A percentile compares a stretch with the other conserved stretches of the same genome.
Conservation (phyloP, 2,888 invertebrate species). For the Temnothorax ravouxi region DNA sequence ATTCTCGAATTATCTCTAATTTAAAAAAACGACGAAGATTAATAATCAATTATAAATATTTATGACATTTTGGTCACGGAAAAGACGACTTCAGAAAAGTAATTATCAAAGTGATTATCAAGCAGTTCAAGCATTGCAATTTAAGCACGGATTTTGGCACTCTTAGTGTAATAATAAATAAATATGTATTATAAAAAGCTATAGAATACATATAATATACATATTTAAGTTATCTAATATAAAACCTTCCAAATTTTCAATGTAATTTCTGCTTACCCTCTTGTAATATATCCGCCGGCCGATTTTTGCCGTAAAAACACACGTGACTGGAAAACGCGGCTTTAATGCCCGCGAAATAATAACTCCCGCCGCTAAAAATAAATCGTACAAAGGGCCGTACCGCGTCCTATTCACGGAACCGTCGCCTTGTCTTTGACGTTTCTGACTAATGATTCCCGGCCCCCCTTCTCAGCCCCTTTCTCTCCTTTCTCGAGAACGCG, state of each 20-base stretch:
- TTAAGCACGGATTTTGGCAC: not conserved
- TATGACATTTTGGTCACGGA: not conserved
- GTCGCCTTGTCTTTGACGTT: conserved; percentile 74
- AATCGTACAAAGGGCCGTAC: conserved; percentile 53
- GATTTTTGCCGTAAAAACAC: conserved; percentile 35
- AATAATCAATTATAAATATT: not conserved
- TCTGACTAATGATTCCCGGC: conserved; percentile 70
- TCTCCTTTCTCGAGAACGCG: conserved; percentile 23
- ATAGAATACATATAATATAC: not conserved
- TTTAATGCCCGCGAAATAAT: conserved; percentile 57
- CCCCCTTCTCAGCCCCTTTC: not conserved
- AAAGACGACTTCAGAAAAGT: not conserved
- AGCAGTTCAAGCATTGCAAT: not conserved
- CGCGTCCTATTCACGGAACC: conserved; percentile 33
- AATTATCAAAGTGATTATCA: not conserved
- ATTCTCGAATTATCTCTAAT: not conserved
- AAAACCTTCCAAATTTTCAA: not conserved
- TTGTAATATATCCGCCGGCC: not conserved
- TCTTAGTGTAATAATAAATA: not conserved
- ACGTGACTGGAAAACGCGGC: conserved; percentile 47
- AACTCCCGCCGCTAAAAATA: conserved; percentile 55
- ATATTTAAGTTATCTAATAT: not conserved
- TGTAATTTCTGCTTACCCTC: conserved; percentile 2
- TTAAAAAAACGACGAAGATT: not conserved
- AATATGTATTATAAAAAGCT: not conserved